These are phyloP conservation scores for Gambusia affinis DNA, from an alignment of 2,113 vertebrate species.

Conservation along the genomic window DNA sequence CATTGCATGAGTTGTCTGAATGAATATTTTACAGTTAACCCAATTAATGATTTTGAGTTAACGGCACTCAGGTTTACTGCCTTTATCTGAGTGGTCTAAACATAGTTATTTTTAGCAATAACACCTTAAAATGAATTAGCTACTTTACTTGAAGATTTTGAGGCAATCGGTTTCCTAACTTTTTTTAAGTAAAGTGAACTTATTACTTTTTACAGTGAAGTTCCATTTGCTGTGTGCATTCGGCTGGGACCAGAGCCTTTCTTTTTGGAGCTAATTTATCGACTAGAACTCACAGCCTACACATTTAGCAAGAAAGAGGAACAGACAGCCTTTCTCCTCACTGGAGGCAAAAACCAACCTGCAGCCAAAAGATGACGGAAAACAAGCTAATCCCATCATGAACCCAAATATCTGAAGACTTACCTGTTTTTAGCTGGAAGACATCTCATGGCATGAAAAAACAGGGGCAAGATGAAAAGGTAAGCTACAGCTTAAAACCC, in stretches of 20 bases:
- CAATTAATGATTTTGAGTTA: no score
- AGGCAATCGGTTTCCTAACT: no score
- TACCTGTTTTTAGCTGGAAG: constrained; percentile 1
- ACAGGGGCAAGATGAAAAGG: not conserved
- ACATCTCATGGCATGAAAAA: not conserved
- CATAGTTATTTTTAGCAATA: no score
- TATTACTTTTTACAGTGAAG: no score
- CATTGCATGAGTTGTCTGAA: no score
- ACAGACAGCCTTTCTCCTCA: not conserved
- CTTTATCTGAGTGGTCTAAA: no score
- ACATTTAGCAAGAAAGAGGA: not conserved
- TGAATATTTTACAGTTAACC: no score
- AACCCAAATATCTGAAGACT: not conserved
- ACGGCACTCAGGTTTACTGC: no score
- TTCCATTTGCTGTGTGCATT: not conserved
- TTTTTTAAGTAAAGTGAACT: no score
- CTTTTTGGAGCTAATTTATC: not conserved
- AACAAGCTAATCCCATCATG: constrained; percentile 1
- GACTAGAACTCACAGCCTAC: not conserved
- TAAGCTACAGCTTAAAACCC: constrained; percentile 1
- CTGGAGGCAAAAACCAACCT: not conserved
- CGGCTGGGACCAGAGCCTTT: not conserved
- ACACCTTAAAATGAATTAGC: no score
- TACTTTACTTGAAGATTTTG: no score
- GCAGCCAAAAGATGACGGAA: not conserved